Conservation (phyloP, 2,888 invertebrate genomes). For the Antheraea assamensis region DNA sequence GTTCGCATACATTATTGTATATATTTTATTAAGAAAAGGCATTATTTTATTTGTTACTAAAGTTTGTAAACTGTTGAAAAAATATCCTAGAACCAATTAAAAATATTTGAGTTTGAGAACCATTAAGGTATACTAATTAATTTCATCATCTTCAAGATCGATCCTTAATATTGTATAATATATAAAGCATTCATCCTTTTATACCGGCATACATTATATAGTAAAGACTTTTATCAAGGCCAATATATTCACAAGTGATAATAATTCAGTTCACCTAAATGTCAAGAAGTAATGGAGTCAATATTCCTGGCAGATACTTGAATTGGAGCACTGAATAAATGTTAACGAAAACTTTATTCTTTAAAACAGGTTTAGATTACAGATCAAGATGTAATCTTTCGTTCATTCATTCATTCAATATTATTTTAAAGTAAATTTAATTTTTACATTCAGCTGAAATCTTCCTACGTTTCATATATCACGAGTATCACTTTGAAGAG, state of each 20-base stretch:
- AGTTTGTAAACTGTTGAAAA: too few species aligned
- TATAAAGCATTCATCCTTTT: conserved; percentile 23
- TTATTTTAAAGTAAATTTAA: too few species aligned
- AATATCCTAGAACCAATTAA: background rate
- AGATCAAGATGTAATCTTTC: background rate
- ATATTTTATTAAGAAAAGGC: too few species aligned
- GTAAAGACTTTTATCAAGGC: conserved; percentile 27
- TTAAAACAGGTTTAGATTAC: background rate
- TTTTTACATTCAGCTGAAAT: too few species aligned
- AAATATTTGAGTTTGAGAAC: conserved; percentile 40
- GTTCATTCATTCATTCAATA: background rate
- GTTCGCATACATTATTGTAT: too few species aligned
- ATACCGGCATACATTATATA: conserved; percentile 15
- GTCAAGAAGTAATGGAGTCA: conserved; percentile 8
- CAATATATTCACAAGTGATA: conserved; percentile 22
- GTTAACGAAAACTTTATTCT: background rate
- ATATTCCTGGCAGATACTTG: background rate
- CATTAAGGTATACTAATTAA: conserved; percentile 40
- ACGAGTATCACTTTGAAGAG: too few species aligned
- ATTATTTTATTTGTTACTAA: background rate
- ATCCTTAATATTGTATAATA: conserved; percentile 33
- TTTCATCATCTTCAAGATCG: conserved; percentile 33
- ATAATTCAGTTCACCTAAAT: conserved; percentile 17
- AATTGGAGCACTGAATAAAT: background rate
- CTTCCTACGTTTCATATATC: too few species aligned